phyloP scores from a whole-genome alignment of 2,797 vertebrate species.

The Gastrophryne carolinensis region DNA sequence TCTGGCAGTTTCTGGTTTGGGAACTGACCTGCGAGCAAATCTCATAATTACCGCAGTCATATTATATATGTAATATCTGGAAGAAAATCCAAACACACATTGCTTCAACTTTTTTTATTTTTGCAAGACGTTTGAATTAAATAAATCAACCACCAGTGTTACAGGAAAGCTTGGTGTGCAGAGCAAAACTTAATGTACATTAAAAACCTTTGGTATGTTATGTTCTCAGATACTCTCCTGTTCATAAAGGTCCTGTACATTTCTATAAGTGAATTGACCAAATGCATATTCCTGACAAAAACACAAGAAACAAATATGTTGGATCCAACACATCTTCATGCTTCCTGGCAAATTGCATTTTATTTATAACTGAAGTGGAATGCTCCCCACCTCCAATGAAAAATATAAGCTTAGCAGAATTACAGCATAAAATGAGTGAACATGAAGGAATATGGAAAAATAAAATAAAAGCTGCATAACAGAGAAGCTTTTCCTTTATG shows the following conservation, averaged over 20 bases:
- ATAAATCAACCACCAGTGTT: not conserved
- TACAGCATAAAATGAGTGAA: slow-evolving; percentile 9
- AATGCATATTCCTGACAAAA: too few species aligned
- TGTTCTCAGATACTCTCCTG: too few species aligned
- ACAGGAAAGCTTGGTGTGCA: not conserved
- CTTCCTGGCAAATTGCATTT: slow-evolving; percentile 34
- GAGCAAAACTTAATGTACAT: too few species aligned
- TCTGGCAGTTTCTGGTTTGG: slow-evolving; percentile 27
- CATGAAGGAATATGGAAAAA: slow-evolving; percentile 23
- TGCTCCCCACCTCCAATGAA: not conserved
- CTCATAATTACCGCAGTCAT: slow-evolving; percentile 15
- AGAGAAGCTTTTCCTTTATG: slow-evolving; percentile 38
- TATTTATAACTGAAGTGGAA: not conserved
- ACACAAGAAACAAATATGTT: not conserved
- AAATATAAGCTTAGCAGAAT: slow-evolving; percentile 20
- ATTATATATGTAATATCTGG: slow-evolving; percentile 9
- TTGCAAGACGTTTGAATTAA: not conserved
- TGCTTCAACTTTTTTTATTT: not conserved
- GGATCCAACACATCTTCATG: not conserved
- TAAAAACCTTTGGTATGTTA: too few species aligned
- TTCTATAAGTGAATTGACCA: too few species aligned
- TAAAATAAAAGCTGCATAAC: slow-evolving; percentile 28
- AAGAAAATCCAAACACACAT: not conserved
- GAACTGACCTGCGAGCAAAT: not conserved
- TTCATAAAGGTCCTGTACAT: too few species aligned